phyloP scores from a whole-genome alignment of 2,113 vertebrate species.

The Physeter macrocephalus region DNA sequence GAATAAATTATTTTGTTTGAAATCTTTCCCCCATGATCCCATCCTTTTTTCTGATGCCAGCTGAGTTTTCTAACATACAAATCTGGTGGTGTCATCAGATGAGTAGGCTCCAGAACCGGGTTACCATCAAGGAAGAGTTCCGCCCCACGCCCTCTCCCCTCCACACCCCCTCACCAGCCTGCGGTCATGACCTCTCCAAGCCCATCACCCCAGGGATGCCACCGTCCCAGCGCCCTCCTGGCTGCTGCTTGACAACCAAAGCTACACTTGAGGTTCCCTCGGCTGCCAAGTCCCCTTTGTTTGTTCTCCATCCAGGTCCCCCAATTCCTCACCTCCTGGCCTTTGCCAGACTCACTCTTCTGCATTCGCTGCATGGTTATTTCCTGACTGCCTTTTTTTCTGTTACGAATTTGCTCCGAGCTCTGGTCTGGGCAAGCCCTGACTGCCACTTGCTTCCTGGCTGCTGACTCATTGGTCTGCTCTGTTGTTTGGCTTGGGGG shows the following conservation, averaged over 20 bases:
- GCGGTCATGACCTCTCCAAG: background rate
- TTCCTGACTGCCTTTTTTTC: background rate
- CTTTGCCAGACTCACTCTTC: background rate
- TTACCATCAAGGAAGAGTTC: background rate
- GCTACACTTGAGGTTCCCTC: background rate
- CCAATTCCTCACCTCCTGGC: no score
- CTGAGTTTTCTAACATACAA: conserved; percentile 6
- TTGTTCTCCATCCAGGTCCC: background rate
- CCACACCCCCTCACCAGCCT: background rate
- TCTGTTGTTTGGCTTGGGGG: background rate
- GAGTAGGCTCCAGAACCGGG: background rate
- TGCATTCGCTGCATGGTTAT: background rate
- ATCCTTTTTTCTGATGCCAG: background rate
- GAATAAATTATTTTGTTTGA: conserved; percentile 45
- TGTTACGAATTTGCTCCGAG: background rate
- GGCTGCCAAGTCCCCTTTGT: background rate
- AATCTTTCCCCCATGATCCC: background rate
- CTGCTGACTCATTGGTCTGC: background rate
- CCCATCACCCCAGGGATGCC: background rate
- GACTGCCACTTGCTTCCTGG: background rate
- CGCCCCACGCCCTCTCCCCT: background rate
- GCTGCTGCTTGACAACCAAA: background rate
- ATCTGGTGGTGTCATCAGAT: background rate
- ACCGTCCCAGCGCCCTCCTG: background rate
- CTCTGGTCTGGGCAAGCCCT: background rate